Base-by-base conservation (phyloP, 2,113 vertebrate genomes). In the Pseudonaja textilis region DNA sequence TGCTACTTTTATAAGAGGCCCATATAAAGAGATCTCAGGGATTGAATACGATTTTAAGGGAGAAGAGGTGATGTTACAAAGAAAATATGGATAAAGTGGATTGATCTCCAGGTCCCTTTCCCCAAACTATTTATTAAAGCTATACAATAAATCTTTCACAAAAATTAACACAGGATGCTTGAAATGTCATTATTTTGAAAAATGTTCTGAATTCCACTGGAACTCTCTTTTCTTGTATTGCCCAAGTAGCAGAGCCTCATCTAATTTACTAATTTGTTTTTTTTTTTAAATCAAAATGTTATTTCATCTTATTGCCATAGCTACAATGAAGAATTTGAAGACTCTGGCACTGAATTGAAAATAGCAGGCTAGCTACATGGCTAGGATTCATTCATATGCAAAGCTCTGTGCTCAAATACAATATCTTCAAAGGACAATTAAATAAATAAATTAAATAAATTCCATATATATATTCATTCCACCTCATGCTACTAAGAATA, bases 221-320 rank as follows among this genome's bases (percentile, higher is more conserved):
- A 94, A 96, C 96, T 96, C 88, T 95, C 34, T 14, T 95, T 97
- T 94, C 87, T 89, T 91, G 93, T 85, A 88, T 93, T 39, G 89
- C 45, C 94, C 55, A 47, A 95, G 94, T 94, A 92, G 94, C 89
- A 55, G 4, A 93, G 89, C 94, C 93, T 86, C 86, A 91, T 95
- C 50, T 94, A 95, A 92, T 94, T 95, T 96, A 94, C 89, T 96
- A 96, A 97, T 97, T 96, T 97, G 95, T 97, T 39, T 97, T 96
- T 61, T 97, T 96, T n/a, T 69, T n/a, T n/a, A n/a, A 74, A 74
- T 89, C 94, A 96, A 96, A 97, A 97, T 97, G 94, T 90, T 92
- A 92, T 96, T 95, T 98, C 97, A 96, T 98, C 96, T 96, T 97
- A 98, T 98, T 97, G 96, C 97, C 97, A 98, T 97, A 98, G 97